Evolutionary conservation across 1,140 invertebrate genomes (phyloP).

Genomic region (Leptinotarsa defecta): DNA sequence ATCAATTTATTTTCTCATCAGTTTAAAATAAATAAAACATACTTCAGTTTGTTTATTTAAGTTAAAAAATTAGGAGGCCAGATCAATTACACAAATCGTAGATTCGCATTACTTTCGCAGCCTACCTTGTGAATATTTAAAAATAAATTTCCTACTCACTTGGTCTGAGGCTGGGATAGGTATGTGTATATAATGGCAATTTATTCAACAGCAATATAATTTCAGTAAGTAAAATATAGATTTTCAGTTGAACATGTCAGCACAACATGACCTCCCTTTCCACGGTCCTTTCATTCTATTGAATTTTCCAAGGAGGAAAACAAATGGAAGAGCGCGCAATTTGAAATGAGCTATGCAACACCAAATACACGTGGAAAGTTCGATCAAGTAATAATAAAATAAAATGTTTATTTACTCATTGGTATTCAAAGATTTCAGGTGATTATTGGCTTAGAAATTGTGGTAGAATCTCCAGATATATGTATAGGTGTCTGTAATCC

Average conservation of each 20-base stretch:
- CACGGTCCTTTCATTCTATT: neutral
- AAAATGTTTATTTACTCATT: too few species aligned
- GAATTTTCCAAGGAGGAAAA: neutral
- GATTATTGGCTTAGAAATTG: too few species aligned
- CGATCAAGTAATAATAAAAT: too few species aligned
- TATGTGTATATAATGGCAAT: neutral
- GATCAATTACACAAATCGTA: neutral
- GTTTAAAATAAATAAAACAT: neutral
- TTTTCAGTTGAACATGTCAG: neutral
- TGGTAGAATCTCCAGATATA: too few species aligned
- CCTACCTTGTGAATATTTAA: neutral
- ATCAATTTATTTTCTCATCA: neutral
- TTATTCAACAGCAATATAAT: slow-evolving; percentile 5
- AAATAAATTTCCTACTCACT: neutral
- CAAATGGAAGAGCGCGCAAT: neutral
- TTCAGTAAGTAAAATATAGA: neutral
- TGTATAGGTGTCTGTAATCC: too few species aligned
- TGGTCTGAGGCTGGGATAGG: neutral
- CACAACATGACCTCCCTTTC: slow-evolving; percentile 1
- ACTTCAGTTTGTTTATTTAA: neutral
- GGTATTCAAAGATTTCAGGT: too few species aligned
- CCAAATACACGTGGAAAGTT: neutral
- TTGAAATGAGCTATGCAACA: neutral
- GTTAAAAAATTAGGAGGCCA: neutral
- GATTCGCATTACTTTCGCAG: neutral